Conservation (phyloP, 2,888 invertebrate genomes). For the Drosophila mercatorum region DNA sequence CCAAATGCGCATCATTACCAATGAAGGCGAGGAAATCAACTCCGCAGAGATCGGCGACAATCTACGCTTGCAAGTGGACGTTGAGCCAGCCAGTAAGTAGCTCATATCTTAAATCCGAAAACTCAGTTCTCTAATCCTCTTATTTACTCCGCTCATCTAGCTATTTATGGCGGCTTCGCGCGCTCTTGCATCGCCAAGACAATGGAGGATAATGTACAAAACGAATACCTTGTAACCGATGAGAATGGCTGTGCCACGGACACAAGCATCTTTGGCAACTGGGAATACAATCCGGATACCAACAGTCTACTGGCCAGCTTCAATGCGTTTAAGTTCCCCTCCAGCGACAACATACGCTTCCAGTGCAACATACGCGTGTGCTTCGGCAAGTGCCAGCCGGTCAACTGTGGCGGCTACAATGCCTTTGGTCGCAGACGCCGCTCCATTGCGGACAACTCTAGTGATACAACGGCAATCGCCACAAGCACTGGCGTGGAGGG, state of each 20-base stretch:
- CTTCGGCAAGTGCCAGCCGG: conserved; percentile 97
- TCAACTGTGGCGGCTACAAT: conserved; percentile 95
- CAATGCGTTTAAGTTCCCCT: conserved; percentile 97
- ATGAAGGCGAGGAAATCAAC: conserved; percentile 93
- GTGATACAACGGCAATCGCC: conserved; percentile 86
- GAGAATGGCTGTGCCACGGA: conserved; percentile 97
- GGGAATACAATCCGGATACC: conserved; percentile 94
- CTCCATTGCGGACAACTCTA: conserved; percentile 85
- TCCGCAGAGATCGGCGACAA: conserved; percentile 97
- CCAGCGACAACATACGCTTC: conserved; percentile 96
- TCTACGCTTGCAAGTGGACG: conserved; percentile 93
- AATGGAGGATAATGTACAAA: conserved; percentile 93
- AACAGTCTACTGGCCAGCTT: conserved; percentile 94
- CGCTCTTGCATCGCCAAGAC: conserved; percentile 97
- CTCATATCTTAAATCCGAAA: not conserved
- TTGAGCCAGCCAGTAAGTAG: conserved; percentile 89
- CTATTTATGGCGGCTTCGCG: conserved; percentile 97
- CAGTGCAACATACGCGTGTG: conserved; percentile 98
- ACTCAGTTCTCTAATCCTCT: not conserved
- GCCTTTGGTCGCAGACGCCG: conserved; percentile 93
- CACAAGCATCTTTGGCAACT: conserved; percentile 96
- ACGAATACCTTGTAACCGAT: conserved; percentile 96
- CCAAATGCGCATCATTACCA: conserved; percentile 95
- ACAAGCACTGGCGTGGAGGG: conserved; percentile 88
- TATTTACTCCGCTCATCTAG: conserved; percentile 82